Base-by-base conservation (phyloP, 2,797 vertebrate species). In the Limosa lapponica region DNA sequence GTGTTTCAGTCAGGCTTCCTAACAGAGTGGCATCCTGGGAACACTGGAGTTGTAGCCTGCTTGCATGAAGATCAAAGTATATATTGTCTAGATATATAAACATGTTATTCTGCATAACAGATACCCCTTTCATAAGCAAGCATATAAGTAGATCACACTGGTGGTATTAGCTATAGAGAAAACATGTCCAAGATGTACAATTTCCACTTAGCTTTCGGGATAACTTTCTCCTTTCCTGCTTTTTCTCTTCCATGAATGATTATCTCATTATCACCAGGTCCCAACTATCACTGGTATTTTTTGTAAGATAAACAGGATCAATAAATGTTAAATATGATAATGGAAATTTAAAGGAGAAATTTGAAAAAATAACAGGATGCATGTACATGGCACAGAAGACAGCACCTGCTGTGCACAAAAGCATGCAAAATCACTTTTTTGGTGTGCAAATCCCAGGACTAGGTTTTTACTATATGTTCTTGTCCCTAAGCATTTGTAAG, bases 381-480 rank as follows among this genome's bases (percentile, higher is more conserved):
- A 5, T 5, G 11, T 17, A 44, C 27, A 6, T 3, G 4, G 20
- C 32, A 23, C 24, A 41, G n/a, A 20, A 62, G 19, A 5, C 10
- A 39, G 36, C 11, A 22, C 2, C 10, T 3, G 5, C 10, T 22
- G 27, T 1, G 10, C 41, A 44, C 24, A 46, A 44, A 61, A 61
- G 10, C 37, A 16, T 0, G 0, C 9, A 65, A 72, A 58, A 0
- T 0, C 4, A 22, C 5, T 34, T 41, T 36, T 74, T 46, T 6
- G 7, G 23, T 25, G 37, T 41, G 43, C 20, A 44, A 41, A 41
- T 48, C 9, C 19, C 51, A 46, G 37, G 18, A n/a, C 1, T 7
- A 11, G 10, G 13, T 43, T 62, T 62, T 27, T 41, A 5, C 6
- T 51, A 37, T 46, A 7, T 17, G 7, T 58, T 67, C 16, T 30